phyloP scores from a whole-genome alignment of 2,797 vertebrate species.

The Forpus xanthops region DNA sequence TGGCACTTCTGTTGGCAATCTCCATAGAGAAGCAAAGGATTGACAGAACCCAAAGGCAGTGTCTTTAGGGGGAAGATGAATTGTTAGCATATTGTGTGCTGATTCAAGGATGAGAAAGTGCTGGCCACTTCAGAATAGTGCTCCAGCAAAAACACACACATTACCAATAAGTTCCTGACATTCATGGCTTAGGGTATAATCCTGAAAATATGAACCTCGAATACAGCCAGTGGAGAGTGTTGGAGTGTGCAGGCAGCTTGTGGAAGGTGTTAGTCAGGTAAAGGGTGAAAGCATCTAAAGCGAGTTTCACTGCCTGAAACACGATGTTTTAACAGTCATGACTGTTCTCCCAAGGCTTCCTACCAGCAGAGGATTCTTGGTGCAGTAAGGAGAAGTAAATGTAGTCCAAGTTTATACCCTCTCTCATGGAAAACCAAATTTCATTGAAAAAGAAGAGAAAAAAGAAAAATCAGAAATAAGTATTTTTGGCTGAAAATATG shows the following conservation, averaged over 20 bases:
- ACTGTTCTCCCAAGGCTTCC: not conserved
- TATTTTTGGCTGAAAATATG: not conserved
- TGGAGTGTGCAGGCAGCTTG: not conserved
- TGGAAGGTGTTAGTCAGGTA: not conserved
- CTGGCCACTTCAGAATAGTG: not conserved
- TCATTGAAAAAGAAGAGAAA: not conserved
- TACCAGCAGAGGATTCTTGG: not conserved
- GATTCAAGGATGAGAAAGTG: not conserved
- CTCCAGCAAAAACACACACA: not conserved
- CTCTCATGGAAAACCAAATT: not conserved
- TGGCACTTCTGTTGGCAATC: slow-evolving; percentile 38
- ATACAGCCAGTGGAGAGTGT: not conserved
- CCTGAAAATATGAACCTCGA: not conserved
- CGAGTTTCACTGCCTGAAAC: not conserved
- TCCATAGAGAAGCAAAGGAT: not conserved
- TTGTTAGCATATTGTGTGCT: not conserved
- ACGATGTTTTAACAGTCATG: not conserved
- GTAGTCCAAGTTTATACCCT: not conserved
- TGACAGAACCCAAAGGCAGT: not conserved
- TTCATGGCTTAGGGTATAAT: not conserved
- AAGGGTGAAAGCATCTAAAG: not conserved
- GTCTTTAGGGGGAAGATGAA: not conserved
- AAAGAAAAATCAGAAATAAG: not conserved
- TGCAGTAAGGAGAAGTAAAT: not conserved
- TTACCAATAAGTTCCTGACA: not conserved